Percentiles rank a stretch among this genome's conserved stretches.
These are phyloP conservation scores for Olivierus martensii DNA, from an alignment of 1,140 invertebrate genomes.

Conservation along the genomic window DNA sequence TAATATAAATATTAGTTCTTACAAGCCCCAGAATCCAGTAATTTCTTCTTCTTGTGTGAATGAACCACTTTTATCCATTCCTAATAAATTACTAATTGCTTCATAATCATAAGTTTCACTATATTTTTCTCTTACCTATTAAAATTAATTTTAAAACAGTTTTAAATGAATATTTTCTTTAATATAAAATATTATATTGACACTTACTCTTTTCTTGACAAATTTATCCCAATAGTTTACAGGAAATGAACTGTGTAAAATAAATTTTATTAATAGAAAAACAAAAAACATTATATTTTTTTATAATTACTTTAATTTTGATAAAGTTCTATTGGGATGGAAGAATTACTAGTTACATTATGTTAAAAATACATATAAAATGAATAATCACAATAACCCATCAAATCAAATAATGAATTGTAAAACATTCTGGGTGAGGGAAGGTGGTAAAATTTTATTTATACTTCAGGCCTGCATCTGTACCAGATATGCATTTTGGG, in stretches of 20 bases:
- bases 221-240: constrained; percentile 99
- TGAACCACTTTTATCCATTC: constrained; percentile 87
- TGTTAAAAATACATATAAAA: no score
- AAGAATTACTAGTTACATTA: no score
- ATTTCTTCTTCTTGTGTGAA: constrained; percentile 60
- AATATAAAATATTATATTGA: background rate
- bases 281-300: no score
- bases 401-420: no score
- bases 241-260: constrained; percentile 80
- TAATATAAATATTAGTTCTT: constrained; percentile 4
- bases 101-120: constrained; percentile 96
- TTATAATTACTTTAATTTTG: no score
- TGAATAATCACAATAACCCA: no score
- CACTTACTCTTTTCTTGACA: constrained; percentile 82
- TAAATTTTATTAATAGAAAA: no score
- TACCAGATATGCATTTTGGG: no score
- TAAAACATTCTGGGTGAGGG: no score
- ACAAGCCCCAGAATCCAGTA: constrained; percentile 15
- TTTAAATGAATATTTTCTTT: background rate
- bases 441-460: no score
- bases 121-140: constrained; percentile 77
- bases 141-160: background rate
- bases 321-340: no score
- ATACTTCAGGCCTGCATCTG: no score
- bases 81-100: constrained; percentile 81